phyloP scores from a whole-genome alignment of 1,140 invertebrate species.

The Fopius arisanus region DNA sequence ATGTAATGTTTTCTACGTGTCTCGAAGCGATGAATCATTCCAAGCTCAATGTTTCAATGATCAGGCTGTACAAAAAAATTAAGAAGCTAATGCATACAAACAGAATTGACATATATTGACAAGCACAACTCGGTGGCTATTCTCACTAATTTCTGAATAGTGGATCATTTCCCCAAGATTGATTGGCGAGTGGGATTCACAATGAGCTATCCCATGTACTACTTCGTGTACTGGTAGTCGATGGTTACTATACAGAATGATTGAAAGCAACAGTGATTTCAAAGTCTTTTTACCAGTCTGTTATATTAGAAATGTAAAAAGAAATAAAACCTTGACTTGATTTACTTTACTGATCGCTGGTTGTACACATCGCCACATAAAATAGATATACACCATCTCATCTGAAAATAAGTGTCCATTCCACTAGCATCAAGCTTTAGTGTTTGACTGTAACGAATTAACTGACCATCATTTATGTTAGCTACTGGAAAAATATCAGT shows the following conservation, averaged over 20 bases:
- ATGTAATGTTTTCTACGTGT: background rate
- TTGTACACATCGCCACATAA: background rate
- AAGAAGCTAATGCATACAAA: conserved; percentile 12
- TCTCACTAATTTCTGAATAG: conserved; percentile 22
- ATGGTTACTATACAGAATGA: no score
- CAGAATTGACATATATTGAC: conserved; percentile 15
- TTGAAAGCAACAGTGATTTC: no score
- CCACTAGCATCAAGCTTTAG: background rate
- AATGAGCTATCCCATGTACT: conserved; percentile 29
- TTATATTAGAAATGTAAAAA: background rate
- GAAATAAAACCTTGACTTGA: background rate
- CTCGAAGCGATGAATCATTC: no score
- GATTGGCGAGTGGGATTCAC: background rate
- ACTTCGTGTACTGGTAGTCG: no score
- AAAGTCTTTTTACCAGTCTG: no score
- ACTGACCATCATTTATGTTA: background rate
- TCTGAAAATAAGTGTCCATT: background rate
- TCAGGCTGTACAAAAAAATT: conserved; percentile 21
- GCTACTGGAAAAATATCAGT: background rate
- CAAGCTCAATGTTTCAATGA: no score
- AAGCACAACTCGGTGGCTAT: conserved; percentile 24
- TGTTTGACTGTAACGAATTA: background rate
- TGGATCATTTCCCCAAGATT: conserved; percentile 29
- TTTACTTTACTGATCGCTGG: background rate
- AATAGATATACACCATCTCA: background rate